Evolutionary conservation across 2,113 vertebrate species (phyloP), one percentile per base, ranked within the genome.

Genomic region (Toxotes chatareus): DNA sequence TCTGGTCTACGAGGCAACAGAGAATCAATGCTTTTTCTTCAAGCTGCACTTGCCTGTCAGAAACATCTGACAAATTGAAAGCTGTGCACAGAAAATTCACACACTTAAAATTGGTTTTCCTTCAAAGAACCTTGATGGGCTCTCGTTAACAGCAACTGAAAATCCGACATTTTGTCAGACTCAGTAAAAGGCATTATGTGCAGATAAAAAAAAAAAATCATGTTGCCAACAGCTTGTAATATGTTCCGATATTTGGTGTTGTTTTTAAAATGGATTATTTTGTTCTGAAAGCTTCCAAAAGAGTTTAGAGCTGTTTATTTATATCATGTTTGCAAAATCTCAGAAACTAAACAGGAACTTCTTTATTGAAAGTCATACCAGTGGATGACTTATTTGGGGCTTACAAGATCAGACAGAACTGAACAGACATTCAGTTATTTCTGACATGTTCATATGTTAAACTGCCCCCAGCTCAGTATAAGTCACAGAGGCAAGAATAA

Each of bases 11-110:
- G 17, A 67, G 47, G 31, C 46, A n/a, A 42, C 40, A 61, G 65
- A 76, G 38, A 81, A 71, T 56, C 62, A 40, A 51, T 59, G 69
- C 23, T 63, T 80, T 83, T 68, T 57, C 69, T 34, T 68, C 53
- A 42, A 36, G 53, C 69, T 79, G 56, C 42, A 36, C 60, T 90
- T 36, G 38, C 76, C 72, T 88, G 80, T 92, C 89, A 70, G 23
- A 76, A 79, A 80, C 83, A 92, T 53, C 79, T 84, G 87, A 89
- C 78, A 61, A 66, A 21, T 3, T 31, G 13, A 76, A 60, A 73
- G 16, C 44, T 56, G 19, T 17, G 40, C 36, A 68, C 13, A 60
- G 36, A 57, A 72, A 31, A 67, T 66, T 73, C 9, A 9, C 36
- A 70, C 36, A 32, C 47, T 73, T 42, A 34, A 34, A 31, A 74